Conservation (phyloP, 2,888 invertebrate species). For the Carabus problematicus region DNA sequence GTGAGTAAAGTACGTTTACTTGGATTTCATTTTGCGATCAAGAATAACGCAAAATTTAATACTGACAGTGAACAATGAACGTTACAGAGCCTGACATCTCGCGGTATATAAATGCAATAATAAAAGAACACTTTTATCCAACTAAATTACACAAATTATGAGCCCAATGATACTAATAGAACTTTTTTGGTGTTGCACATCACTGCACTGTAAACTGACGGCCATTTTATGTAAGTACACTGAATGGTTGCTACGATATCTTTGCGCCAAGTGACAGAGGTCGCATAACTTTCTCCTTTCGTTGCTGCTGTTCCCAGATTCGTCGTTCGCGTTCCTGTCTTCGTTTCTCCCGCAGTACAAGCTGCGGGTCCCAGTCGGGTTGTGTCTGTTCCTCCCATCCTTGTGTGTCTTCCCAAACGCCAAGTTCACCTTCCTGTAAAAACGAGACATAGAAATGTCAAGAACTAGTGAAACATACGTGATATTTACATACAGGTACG, state of each 20-base stretch:
- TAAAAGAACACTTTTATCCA: too few species aligned
- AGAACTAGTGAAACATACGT: neutral
- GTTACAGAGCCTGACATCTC: too few species aligned
- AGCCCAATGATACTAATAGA: too few species aligned
- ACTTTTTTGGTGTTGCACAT: too few species aligned
- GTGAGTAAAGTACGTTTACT: too few species aligned
- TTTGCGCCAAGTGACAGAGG: constrained; percentile 51
- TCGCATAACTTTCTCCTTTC: constrained; percentile 52
- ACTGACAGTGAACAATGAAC: too few species aligned
- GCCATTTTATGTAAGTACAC: neutral
- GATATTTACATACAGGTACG: constrained; percentile 15
- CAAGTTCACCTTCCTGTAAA: constrained; percentile 52
- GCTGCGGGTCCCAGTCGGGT: constrained; percentile 53
- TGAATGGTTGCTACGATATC: constrained; percentile 43
- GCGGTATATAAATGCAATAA: too few species aligned
- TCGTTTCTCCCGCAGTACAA: constrained; percentile 54
- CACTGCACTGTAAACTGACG: too few species aligned
- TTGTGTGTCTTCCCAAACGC: constrained; percentile 56
- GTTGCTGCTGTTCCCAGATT: constrained; percentile 55
- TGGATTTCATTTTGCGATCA: too few species aligned
- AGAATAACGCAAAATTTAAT: too few species aligned
- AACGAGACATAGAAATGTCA: constrained; percentile 17
- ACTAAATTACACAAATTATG: too few species aligned
- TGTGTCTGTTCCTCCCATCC: constrained; percentile 55
- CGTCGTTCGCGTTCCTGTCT: constrained; percentile 54